Evolutionary conservation across 1,140 invertebrate genomes (phyloP).

Genomic region (Battus philenor): DNA sequence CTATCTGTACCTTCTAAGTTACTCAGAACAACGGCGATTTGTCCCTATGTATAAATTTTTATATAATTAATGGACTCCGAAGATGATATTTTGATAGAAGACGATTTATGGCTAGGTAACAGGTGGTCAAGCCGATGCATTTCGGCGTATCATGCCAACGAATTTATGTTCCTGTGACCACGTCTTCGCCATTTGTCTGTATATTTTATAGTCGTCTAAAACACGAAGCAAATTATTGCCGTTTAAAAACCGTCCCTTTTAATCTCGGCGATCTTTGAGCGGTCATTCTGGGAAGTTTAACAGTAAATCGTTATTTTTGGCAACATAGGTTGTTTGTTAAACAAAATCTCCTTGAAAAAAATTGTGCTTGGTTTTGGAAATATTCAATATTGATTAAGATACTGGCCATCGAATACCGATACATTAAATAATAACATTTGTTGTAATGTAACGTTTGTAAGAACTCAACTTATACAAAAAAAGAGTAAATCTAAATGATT

Average conservation of each 20-base stretch:
- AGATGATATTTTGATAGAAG: conserved; percentile 62
- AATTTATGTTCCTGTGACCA: conserved; percentile 21
- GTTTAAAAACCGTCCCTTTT: conserved; percentile 33
- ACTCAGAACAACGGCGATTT: conserved; percentile 44
- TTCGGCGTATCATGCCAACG: conserved; percentile 35
- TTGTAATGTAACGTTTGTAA: too few species aligned
- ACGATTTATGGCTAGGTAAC: conserved; percentile 54
- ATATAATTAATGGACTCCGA: conserved; percentile 58
- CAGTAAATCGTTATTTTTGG: conserved; percentile 19
- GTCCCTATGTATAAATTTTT: conserved; percentile 66
- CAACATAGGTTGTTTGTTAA: conserved; percentile 26
- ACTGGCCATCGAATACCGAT: too few species aligned
- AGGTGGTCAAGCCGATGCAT: conserved; percentile 53
- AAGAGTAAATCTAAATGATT: too few species aligned
- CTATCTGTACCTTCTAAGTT: conserved; percentile 30
- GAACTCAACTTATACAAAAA: too few species aligned
- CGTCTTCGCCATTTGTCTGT: conserved; percentile 23
- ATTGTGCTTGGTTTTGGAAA: too few species aligned
- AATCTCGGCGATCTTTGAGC: conserved; percentile 33
- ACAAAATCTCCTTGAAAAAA: too few species aligned
- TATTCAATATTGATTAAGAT: too few species aligned
- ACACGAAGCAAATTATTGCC: conserved; percentile 35
- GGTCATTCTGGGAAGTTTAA: conserved; percentile 43
- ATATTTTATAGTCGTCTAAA: conserved; percentile 30
- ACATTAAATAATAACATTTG: too few species aligned